Evolutionary conservation across 2,888 invertebrate species (phyloP).

Genomic region (Xanthia icteritia): DNA sequence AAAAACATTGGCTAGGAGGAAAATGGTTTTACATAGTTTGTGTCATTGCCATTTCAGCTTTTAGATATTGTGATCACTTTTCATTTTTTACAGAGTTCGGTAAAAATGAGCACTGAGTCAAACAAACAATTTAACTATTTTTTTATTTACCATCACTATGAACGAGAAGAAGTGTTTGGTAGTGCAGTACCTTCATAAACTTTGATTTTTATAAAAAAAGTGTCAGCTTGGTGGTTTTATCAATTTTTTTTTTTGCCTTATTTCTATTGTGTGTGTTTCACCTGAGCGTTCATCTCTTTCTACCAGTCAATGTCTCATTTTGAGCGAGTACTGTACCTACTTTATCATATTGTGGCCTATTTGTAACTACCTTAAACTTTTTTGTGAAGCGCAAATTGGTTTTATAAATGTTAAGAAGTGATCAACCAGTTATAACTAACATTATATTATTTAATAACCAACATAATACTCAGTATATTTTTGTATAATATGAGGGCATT

Average conservation of each 20-base stretch:
- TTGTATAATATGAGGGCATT: neutral
- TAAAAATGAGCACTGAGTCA: too few species aligned
- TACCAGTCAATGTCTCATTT: neutral
- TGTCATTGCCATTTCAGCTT: neutral
- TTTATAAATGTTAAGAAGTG: neutral
- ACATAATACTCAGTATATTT: neutral
- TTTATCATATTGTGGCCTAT: neutral
- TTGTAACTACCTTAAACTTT: neutral
- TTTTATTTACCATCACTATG: too few species aligned
- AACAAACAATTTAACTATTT: too few species aligned
- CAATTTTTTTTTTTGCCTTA: neutral
- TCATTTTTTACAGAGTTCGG: too few species aligned
- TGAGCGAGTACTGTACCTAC: neutral
- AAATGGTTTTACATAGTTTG: neutral
- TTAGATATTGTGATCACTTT: too few species aligned
- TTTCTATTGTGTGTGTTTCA: too few species aligned
- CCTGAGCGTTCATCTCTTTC: neutral
- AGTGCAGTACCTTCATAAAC: neutral
- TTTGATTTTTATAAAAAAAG: neutral
- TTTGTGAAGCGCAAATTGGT: neutral
- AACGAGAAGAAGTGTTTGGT: neutral
- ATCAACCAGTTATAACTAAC: neutral
- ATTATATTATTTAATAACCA: neutral
- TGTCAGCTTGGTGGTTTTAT: neutral
- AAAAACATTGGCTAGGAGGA: conserved; percentile 17